Evolutionary conservation across 2,113 vertebrate genomes (phyloP), one percentile per base, ranked within the genome.

Genomic region (Cynocephalus volans): DNA sequence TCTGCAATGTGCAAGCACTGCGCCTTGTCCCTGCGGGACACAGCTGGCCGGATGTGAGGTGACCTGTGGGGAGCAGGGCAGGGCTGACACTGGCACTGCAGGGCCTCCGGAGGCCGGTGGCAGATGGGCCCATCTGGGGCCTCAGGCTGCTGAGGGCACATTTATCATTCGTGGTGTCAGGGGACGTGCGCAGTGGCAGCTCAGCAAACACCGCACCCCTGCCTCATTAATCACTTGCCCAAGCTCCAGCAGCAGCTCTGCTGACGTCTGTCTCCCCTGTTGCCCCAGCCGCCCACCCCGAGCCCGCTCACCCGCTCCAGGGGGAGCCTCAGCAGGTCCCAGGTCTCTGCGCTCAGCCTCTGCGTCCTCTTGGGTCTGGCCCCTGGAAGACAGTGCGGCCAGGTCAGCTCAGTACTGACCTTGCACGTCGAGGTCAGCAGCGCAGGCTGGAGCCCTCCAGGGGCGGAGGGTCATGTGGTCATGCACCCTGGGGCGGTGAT

Each of bases 311-410:
- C 99, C 99, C 99, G 99, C 81, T 99, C 99, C 83, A 99, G 98
- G 18, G 99, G 98, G 90, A 99, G 99, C 80, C 99, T 99, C 98
- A 99, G 99, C 75, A 99, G 97, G 41, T 99, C 99, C 48, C 99
- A 99, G 97, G 99, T 99, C 98, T 99, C 99, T 95, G 99, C 99
- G 89, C 99, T 99, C 98, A 98, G 99, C 96, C 99, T 99, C 95
- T 99, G 99, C 23, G 98, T 98, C 97, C 99, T 99, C 98, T 99
- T 99, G 92, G 99, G 99, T 96, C 99, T 98, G 93, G 99, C 99
- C 85, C 99, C 99, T 99, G 97, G 31, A 98, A 98, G 86, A 92
- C 56, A 97, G 90, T 65, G 88, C 9, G 41, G 41, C n/a, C 15
- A 0, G 0, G 64, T 96, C 67, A 70, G 65, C 48, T 2, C 3